A percentile compares a stretch with the other conserved stretches of the same genome.
These are phyloP conservation scores for Sebastes vulpes DNA, from an alignment of 2,797 vertebrate genomes.

Conservation along the genomic window DNA sequence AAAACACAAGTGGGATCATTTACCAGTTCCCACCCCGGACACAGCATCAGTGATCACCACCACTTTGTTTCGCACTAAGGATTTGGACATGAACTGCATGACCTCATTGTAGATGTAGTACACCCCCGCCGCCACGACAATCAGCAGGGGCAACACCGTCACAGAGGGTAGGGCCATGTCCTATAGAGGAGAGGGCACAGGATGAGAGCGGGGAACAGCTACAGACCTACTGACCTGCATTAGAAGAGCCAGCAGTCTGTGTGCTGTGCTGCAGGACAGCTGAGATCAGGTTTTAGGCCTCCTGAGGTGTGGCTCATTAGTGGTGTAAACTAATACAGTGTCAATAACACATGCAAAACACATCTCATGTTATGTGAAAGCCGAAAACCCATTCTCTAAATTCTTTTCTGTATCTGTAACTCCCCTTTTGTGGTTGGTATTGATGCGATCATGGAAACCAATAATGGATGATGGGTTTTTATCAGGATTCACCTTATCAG, in stretches of 20 bases:
- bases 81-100: slow-evolving; percentile 91
- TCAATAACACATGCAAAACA: not conserved
- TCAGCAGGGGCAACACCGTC: slow-evolving; percentile 89
- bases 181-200: slow-evolving; percentile 51
- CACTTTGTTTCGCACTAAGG: slow-evolving; percentile 93
- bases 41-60: slow-evolving; percentile 96
- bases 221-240: slow-evolving; percentile 25
- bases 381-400: not conserved
- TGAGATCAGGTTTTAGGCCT: slow-evolving; percentile 3
- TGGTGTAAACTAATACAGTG: not conserved
- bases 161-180: slow-evolving; percentile 89
- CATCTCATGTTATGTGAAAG: not conserved
- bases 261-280: not conserved
- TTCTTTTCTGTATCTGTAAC: not conserved
- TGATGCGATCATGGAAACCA: slow-evolving; percentile 4
- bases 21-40: slow-evolving; percentile 93
- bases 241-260: not conserved
- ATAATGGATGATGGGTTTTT: not conserved
- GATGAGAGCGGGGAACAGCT: not conserved
- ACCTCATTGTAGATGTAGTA: slow-evolving; percentile 94
- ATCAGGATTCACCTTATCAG: not conserved
- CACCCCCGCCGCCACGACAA: slow-evolving; percentile 90
- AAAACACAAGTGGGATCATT: slow-evolving; percentile 46
- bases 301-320: not conserved
- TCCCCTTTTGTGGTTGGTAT: not conserved